Base-by-base conservation (phyloP, 1,140 invertebrate species). In the Drosophila saltans region DNA sequence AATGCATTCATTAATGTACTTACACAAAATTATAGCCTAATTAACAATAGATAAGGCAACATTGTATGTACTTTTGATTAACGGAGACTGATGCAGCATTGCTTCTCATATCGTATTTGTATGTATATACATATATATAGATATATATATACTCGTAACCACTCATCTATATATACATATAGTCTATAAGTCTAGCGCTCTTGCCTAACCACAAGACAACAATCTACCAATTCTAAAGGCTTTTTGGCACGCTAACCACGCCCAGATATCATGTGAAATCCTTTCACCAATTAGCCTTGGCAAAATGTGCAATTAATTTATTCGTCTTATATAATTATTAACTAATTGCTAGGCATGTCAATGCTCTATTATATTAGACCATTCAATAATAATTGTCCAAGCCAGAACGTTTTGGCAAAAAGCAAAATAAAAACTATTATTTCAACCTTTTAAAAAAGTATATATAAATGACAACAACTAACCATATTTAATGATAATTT, bases 231-330 rank as follows among this genome's bases (percentile, higher is more conserved):
- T 72, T 65, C 39, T 65, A 77, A 81, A 81, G 30, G 41, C 69
- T 67, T 74, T 81, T 67, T 65, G 68, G 65, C 81, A 80, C 73
- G 77, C 81, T 58, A 79, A 56, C 64, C 45, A 41, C 28, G 55
- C 52, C 41, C 66, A 67, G 45, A 56, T 48, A 40, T 58, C 57
- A 56, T 86, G 82, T 79, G 82, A 79, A 81, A 65, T 69, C 68
- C 75, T 74, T 88, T 59, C 40, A 69, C 69, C 82, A 86, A 82
- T 75, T 72, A 76, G 66, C 75, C 28, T 65, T 70, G 75, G 79
- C 67, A 56, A 66, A 70, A 79, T 77, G 83, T 86, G 83, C 83
- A 86, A 86, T 86, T 80, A 64, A 81, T 58, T 52, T 70, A 68
- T 72, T 59, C 65, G 64, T 52, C 72, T 72, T 58, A 72, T 76